A percentile compares a stretch with the other conserved stretches of the same genome.
These are phyloP conservation scores for Ceratosolen fusciceps DNA, from an alignment of 1,140 invertebrate genomes.

Conservation along the genomic window DNA sequence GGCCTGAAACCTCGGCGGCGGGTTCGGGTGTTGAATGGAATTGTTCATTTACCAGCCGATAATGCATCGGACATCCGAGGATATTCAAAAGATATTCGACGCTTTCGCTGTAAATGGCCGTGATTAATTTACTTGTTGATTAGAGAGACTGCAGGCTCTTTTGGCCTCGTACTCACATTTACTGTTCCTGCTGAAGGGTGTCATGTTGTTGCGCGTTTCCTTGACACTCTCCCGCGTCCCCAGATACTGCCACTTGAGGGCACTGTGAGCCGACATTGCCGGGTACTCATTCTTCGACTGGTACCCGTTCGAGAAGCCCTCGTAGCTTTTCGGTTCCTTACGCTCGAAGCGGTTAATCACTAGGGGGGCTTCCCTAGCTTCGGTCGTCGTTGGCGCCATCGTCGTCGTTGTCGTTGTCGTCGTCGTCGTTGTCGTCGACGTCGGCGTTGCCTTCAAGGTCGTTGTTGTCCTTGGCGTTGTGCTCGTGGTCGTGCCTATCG, in stretches of 20 bases:
- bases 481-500: neutral
- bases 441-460: slow-evolving; percentile 52
- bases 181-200: slow-evolving; percentile 55
- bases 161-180: slow-evolving; percentile 55
- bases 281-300: slow-evolving; percentile 62
- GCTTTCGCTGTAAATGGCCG: too few species aligned
- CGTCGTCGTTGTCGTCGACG: slow-evolving; percentile 48
- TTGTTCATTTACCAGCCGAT: neutral
- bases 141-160: too few species aligned
- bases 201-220: slow-evolving; percentile 59
- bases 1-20: too few species aligned
- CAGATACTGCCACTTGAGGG: slow-evolving; percentile 64
- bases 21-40: too few species aligned
- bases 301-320: slow-evolving; percentile 53
- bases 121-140: too few species aligned
- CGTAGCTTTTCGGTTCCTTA: slow-evolving; percentile 36
- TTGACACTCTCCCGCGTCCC: slow-evolving; percentile 63
- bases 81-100: neutral
- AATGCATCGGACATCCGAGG: neutral
- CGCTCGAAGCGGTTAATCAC: neutral
- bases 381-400: slow-evolving; percentile 49
- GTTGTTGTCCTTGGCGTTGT: slow-evolving; percentile 46
- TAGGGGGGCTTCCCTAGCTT: neutral
- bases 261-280: slow-evolving; percentile 63
- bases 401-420: slow-evolving; percentile 48